phyloP scores from a whole-genome alignment of 2,888 invertebrate genomes.

The Coelogynopora nodosa region DNA sequence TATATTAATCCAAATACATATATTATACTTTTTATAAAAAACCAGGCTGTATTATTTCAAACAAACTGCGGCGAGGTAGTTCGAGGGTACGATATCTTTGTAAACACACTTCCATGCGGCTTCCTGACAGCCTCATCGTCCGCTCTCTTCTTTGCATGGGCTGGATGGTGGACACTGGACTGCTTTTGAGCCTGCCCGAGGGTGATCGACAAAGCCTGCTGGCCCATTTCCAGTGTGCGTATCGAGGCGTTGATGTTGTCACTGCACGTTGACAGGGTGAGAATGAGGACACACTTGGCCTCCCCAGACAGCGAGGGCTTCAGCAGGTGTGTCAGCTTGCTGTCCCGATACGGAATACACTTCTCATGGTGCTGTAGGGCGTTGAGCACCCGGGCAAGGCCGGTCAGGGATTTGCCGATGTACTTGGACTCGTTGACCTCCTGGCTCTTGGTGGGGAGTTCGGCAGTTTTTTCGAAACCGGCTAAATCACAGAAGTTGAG shows the following conservation, averaged over 20 bases:
- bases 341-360: slow-evolving; percentile 36
- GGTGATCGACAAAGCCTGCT: slow-evolving; percentile 24
- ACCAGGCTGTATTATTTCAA: too few relatives aligned
- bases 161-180: too few relatives aligned
- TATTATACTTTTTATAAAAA: too few relatives aligned
- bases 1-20: too few relatives aligned
- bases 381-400: slow-evolving; percentile 34
- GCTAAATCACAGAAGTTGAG: slow-evolving; percentile 34
- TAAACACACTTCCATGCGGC: too few relatives aligned
- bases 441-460: background rate
- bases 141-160: too few relatives aligned
- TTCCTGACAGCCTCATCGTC: too few relatives aligned
- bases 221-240: slow-evolving; percentile 20
- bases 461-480: slow-evolving; percentile 33
- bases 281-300: slow-evolving; percentile 38
- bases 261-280: slow-evolving; percentile 8
- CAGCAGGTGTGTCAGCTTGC: slow-evolving; percentile 35
- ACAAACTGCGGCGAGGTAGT: too few relatives aligned
- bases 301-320: slow-evolving; percentile 39
- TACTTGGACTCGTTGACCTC: slow-evolving; percentile 35
- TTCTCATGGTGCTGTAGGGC: slow-evolving; percentile 6
- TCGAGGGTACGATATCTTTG: too few relatives aligned
- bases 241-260: slow-evolving; percentile 32
- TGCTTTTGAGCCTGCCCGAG: slow-evolving; percentile 22
- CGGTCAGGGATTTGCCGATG: slow-evolving; percentile 38